phyloP scores from a whole-genome alignment of 2,888 invertebrate species.

The Cantharis flavilabris region DNA sequence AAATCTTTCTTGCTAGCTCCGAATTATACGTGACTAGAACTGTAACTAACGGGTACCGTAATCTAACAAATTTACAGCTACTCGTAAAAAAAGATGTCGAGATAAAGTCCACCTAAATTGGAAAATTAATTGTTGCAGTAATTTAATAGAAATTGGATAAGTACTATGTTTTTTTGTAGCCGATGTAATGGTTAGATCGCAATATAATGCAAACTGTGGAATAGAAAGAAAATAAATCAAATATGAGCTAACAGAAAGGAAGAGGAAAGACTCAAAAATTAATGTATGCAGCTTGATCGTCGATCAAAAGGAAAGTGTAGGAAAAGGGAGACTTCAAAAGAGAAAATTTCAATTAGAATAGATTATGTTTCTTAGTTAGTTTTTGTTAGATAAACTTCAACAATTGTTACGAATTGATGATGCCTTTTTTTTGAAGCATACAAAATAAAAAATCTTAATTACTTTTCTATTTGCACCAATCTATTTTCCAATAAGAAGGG shows the following conservation, averaged over 20 bases:
- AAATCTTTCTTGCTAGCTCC: slow-evolving; percentile 21
- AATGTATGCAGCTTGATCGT: not conserved
- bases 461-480: not conserved
- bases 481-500: not conserved
- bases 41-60: slow-evolving; percentile 7
- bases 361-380: not conserved
- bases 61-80: not conserved
- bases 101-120: not conserved
- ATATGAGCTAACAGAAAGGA: not conserved
- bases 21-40: slow-evolving; percentile 23
- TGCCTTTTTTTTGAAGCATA: not conserved
- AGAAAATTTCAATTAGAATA: not conserved
- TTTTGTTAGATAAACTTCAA: not conserved
- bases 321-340: not conserved
- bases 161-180: not conserved
- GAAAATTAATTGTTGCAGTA: not conserved
- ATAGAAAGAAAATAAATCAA: not conserved
- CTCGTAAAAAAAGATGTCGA: not conserved
- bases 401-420: not conserved
- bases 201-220: not conserved
- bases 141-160: not conserved
- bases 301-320: not conserved
- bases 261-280: not conserved
- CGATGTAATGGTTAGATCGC: not conserved
- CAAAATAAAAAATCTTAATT: not conserved